Base-by-base conservation (phyloP, 2,797 vertebrate genomes). In the Micropoecilia bifurca region DNA sequence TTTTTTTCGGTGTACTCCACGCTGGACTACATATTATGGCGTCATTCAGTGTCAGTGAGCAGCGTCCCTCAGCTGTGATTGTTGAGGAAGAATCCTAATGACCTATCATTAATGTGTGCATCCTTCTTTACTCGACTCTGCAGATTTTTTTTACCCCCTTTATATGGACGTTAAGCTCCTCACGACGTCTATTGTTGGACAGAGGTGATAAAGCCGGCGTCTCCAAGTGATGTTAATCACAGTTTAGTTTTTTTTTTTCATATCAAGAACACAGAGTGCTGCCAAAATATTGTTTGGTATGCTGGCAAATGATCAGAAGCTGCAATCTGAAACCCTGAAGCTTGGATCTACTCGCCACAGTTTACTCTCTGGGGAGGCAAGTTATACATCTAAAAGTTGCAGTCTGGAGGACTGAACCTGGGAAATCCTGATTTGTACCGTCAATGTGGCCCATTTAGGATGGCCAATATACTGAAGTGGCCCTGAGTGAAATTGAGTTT, bases 11-110 rank as follows among this genome's bases (percentile, higher is more conserved):
- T n/a, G n/a, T n/a, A n/a, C n/a, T n/a, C n/a, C n/a, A n/a, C n/a
- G n/a, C n/a, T n/a, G n/a, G n/a, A n/a, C 55, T 43, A 33, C 69
- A 78, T 28, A 76, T 53, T 68, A 47, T 80, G 39, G 20, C 2
- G 2, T 83, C 80, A 81, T 48, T 18, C 30, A 36, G 73, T 75
- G 75, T 71, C 46, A 66, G 80, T 80, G 53, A 68, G 36, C 66
- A 57, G 18, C 0, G 13, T 84, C 71, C 69, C 39, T 87, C 63
- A 63, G 75, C 77, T 85, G 71, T 61, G 33, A 81, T 45, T 30
- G 30, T 71, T 74, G 66, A 41, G 13, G 30, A 71, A 61, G 20
- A 61, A 66, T n/a, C n/a, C 14, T 18, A 57, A 50, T 36, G 41
- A 39, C 33, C 68, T 13, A 45, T 33, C 12, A 55, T 74, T 74